A percentile compares a stretch with the other conserved stretches of the same genome.
phyloP scores from a whole-genome alignment of 1,140 invertebrate genomes.

The Homarus americanus region DNA sequence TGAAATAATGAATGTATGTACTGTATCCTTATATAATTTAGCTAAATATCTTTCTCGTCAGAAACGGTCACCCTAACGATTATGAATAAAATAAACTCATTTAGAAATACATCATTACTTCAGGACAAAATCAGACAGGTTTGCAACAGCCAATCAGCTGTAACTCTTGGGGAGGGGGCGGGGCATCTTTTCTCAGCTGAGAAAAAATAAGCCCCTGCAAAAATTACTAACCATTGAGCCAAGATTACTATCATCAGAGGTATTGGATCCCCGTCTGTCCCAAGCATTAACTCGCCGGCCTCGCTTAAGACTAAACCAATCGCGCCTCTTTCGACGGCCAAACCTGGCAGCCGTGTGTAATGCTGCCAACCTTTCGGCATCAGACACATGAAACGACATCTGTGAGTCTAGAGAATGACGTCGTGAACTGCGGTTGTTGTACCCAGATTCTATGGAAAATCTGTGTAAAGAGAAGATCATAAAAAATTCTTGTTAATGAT shows the following conservation, averaged over 20 bases:
- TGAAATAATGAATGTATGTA: too few relatives aligned
- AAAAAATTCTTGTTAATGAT: constrained; percentile 1
- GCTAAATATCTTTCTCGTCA: too few relatives aligned
- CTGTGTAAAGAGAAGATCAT: constrained; percentile 15
- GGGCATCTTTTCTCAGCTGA: too few relatives aligned
- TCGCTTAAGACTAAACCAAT: constrained; percentile 64
- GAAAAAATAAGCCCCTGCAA: too few relatives aligned
- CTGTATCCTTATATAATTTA: too few relatives aligned
- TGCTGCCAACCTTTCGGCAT: constrained; percentile 65
- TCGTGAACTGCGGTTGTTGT: constrained; percentile 77
- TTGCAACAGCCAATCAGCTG: too few relatives aligned
- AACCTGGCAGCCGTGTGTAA: constrained; percentile 66
- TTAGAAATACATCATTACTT: too few relatives aligned
- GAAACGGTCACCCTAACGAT: too few relatives aligned
- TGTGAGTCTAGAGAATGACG: constrained; percentile 91
- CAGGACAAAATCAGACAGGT: too few relatives aligned
- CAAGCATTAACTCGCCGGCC: constrained; percentile 53
- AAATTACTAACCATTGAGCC: constrained; percentile 62
- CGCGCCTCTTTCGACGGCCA: constrained; percentile 60
- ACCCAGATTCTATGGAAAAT: constrained; percentile 63
- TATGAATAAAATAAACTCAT: too few relatives aligned
- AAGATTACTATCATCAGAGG: constrained; percentile 69
- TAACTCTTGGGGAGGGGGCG: too few relatives aligned
- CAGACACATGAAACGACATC: constrained; percentile 82
- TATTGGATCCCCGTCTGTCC: constrained; percentile 64